These are phyloP conservation scores for Amphiprion percula DNA, from an alignment of 2,113 vertebrate species.

Conservation along the genomic window DNA sequence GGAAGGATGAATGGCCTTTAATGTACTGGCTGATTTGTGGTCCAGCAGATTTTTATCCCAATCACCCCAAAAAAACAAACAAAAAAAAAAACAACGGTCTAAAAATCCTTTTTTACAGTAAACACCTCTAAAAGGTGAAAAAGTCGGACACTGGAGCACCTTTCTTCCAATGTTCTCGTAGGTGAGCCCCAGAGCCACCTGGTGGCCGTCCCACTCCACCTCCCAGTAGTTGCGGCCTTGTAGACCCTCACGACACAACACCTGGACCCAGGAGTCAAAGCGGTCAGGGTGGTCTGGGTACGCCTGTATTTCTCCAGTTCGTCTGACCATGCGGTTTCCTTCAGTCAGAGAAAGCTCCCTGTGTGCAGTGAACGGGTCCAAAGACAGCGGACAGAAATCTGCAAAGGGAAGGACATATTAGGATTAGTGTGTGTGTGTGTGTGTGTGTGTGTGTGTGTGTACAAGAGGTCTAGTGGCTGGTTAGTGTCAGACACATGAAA, in stretches of 20 bases:
- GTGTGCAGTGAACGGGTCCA: constrained; percentile 40
- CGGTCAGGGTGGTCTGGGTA: constrained; percentile 28
- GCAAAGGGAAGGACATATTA: fast-evolving
- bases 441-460: background rate
- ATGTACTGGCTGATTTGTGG: too few species aligned
- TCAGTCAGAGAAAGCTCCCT: background rate
- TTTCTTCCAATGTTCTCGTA: constrained; percentile 32
- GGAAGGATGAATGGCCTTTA: too few species aligned
- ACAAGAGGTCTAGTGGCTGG: too few species aligned
- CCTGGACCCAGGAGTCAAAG: constrained; percentile 45
- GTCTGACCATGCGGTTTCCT: background rate
- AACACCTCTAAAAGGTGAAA: background rate
- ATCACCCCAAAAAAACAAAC: too few species aligned
- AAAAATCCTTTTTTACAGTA: background rate
- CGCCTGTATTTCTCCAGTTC: background rate
- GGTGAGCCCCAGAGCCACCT: constrained; percentile 34
- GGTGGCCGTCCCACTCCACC: constrained; percentile 24
- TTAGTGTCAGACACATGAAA: background rate
- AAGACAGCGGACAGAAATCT: constrained; percentile 21
- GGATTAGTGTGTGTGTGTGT: background rate
- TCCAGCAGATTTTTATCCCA: too few species aligned
- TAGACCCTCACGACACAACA: constrained; percentile 9
- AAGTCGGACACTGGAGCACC: background rate
- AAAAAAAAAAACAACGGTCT: too few species aligned
- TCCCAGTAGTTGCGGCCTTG: constrained; percentile 29